Evolutionary conservation across 2,113 vertebrate genomes (phyloP).

Genomic region (Psophia crepitans): DNA sequence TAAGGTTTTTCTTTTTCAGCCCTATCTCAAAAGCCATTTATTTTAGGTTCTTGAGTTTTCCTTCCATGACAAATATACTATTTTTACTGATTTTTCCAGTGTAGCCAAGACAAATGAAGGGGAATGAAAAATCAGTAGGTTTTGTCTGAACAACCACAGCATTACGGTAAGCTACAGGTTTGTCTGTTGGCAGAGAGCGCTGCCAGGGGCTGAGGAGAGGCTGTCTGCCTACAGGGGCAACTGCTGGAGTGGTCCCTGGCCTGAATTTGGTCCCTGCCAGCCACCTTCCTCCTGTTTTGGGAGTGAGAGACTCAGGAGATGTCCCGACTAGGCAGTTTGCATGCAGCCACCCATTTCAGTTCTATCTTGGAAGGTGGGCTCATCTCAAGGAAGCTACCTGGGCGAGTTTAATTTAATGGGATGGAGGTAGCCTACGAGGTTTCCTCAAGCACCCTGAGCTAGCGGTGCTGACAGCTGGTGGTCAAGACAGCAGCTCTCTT

Average conservation of each 20-base stretch:
- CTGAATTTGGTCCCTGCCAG: not conserved
- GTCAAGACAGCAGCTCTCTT: not conserved
- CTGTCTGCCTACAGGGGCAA: not conserved
- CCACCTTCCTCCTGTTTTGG: not conserved
- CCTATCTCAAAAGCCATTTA: not conserved
- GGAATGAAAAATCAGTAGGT: not conserved
- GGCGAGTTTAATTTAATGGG: not conserved
- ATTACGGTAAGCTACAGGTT: not conserved
- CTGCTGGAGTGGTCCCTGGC: not conserved
- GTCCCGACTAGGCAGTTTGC: not conserved
- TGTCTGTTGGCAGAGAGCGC: not conserved
- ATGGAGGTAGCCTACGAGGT: fast-evolving
- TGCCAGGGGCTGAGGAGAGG: not conserved
- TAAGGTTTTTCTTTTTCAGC: not conserved
- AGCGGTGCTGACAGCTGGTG: not conserved
- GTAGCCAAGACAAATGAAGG: not conserved
- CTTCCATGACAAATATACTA: not conserved
- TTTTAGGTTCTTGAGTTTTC: not conserved
- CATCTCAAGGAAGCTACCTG: not conserved
- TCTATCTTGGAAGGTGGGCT: not conserved
- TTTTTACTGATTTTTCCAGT: not conserved
- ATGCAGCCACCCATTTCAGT: not conserved
- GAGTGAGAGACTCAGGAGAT: not conserved
- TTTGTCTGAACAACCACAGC: not conserved
- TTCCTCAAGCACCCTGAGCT: not conserved